Base-by-base conservation (phyloP, 2,113 vertebrate species). In the Phasianus colchicus region DNA sequence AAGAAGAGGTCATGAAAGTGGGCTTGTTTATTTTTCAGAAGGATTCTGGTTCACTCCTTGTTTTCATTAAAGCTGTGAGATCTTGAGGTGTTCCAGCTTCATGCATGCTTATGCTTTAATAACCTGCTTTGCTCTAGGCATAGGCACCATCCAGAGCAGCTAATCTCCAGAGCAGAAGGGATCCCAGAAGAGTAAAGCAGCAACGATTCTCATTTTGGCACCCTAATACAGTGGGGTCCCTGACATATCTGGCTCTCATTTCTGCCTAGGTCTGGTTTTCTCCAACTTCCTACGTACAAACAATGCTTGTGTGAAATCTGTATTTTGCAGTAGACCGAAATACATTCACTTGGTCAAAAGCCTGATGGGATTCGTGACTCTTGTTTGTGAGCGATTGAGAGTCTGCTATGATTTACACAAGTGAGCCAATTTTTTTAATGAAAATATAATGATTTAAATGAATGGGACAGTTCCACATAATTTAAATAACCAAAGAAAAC, bases 21-120 rank as follows among this genome's bases (percentile, higher is more conserved):
- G 81, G 63, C 29, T 83, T 83, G 86, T 97, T 97, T 97, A 90
- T 94, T 96, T 97, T 97, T 83, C 90, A 71, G 93, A 60, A 58
- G 79, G 96, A 96, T 94, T 91, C 85, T 66, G 20, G 27, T 71
- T 92, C 86, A 88, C 96, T 97, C 95, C 94, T 78, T 88, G 92
- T 97, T 98, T 96, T 95, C 96, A 83, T 95, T 97, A 94, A 82
- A 89, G 64, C 82, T 58, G 82, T 6, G 72, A 93, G 89, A 96
- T 80, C 86, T 38, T 90, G 88, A 90, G 74, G 66, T 82, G 74
- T 82, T 95, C 78, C 84, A 67, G 79, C 65, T 93, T 77, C 2
- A 30, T n/a, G 43, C 34, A 38, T 13, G 15, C n/a, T 22, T 70
- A 34, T 48, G 60, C 45, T 48, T 38, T 48, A 54, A 27, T 24